Percentiles rank a stretch among this genome's conserved stretches.
Conservation (phyloP, 35 echinoderm and acorn worm genomes). For the Ptychodera flava region DNA sequence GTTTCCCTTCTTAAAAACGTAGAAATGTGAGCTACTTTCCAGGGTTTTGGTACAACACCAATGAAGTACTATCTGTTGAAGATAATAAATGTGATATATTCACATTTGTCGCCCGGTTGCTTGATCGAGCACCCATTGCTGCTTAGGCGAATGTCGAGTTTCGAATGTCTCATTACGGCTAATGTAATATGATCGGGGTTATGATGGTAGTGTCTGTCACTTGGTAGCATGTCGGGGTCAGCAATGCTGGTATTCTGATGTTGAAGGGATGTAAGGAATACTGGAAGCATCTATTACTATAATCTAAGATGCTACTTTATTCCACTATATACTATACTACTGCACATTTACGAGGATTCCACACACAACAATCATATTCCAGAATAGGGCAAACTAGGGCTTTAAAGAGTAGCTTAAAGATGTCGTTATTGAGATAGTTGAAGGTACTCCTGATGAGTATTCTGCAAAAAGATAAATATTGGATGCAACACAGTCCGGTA, state of each 20-base stretch:
- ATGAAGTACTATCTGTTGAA: conserved; percentile 4
- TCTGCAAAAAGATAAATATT: conserved; percentile 26
- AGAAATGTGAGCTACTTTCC: not conserved
- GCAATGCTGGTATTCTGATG: too few relatives aligned
- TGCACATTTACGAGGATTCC: conserved; percentile 10
- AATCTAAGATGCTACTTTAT: too few relatives aligned
- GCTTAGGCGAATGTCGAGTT: too few relatives aligned
- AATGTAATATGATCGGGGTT: too few relatives aligned
- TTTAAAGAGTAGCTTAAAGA: conserved; percentile 21
- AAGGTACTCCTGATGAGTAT: conserved; percentile 16
- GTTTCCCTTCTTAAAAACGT: conserved; percentile 5
- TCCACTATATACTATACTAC: too few relatives aligned
- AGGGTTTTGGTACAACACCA: not conserved
- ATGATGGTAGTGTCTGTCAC: too few relatives aligned
- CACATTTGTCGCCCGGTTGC: not conserved
- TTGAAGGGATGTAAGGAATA: too few relatives aligned
- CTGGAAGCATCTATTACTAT: too few relatives aligned
- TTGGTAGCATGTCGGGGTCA: too few relatives aligned
- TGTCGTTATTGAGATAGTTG: conserved; percentile 11
- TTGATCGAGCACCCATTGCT: too few relatives aligned
- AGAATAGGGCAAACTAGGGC: conserved; percentile 10
- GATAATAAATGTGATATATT: not conserved
- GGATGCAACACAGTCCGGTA: not conserved
- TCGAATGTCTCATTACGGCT: too few relatives aligned
- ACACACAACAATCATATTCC: conserved; percentile 25